phyloP scores from a whole-genome alignment of 2,888 invertebrate species.

The Parnassius apollo region DNA sequence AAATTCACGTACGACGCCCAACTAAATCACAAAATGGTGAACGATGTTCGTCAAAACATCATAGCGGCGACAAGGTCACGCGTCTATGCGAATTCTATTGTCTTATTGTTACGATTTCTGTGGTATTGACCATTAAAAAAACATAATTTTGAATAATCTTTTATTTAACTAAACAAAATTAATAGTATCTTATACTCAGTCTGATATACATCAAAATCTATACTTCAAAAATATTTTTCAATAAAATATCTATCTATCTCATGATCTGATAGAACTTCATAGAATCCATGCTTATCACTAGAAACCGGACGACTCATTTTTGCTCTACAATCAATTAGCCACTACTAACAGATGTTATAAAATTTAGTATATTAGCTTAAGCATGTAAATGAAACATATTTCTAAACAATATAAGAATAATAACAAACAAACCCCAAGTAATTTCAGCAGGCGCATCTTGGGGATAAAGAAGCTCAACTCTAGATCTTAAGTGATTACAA shows the following conservation, averaged over 20 bases:
- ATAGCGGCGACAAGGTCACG: too few relatives aligned
- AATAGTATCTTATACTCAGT: constrained; percentile 76
- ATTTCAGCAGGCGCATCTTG: constrained; percentile 30
- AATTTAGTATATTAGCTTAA: constrained; percentile 17
- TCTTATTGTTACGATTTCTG: too few relatives aligned
- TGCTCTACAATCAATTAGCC: constrained; percentile 20
- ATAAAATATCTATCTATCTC: constrained; percentile 52
- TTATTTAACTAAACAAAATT: constrained; percentile 70
- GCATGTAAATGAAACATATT: constrained; percentile 4
- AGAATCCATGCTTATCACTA: constrained; percentile 16
- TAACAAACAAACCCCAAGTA: constrained; percentile 33
- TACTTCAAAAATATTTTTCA: constrained; percentile 61
- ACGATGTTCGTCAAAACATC: too few relatives aligned
- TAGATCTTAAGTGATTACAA: constrained; percentile 25
- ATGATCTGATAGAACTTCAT: constrained; percentile 41
- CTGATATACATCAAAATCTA: constrained; percentile 62
- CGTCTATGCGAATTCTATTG: too few relatives aligned
- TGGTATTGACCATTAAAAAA: constrained; percentile 23
- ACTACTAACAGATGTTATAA: constrained; percentile 9
- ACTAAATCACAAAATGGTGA: too few relatives aligned
- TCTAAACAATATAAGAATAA: constrained; percentile 22
- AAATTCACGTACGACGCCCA: too few relatives aligned
- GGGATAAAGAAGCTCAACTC: constrained; percentile 30
- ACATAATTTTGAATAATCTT: constrained; percentile 41
- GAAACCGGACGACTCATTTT: constrained; percentile 17